phyloP scores from a whole-genome alignment of 2,888 invertebrate genomes.

The Brenthis ino region DNA sequence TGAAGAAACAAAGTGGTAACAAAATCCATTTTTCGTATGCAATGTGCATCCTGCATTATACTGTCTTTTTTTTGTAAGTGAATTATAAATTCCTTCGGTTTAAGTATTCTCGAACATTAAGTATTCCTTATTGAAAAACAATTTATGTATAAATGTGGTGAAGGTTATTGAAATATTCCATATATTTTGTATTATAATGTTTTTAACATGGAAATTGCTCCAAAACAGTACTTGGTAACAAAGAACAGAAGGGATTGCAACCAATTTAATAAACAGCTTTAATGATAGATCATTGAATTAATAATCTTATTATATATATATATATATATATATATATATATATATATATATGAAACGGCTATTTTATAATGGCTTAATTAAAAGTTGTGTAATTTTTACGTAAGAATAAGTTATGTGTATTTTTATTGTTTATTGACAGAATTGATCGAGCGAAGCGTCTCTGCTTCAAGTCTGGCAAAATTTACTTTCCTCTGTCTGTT shows the following conservation, averaged over 20 bases:
- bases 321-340: too few species aligned
- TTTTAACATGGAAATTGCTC: neutral
- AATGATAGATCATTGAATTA: too few species aligned
- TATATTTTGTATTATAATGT: constrained; percentile 5
- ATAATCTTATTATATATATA: too few species aligned
- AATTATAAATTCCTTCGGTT: constrained; percentile 18
- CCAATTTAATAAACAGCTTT: too few species aligned
- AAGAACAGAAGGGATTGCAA: neutral
- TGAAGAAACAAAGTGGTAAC: neutral
- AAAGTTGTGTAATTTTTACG: too few species aligned
- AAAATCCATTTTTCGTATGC: neutral
- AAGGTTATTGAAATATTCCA: constrained; percentile 12
- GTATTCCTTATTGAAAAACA: neutral
- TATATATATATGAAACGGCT: too few species aligned
- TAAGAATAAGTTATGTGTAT: too few species aligned
- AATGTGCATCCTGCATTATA: constrained; percentile 7
- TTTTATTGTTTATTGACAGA: too few species aligned
- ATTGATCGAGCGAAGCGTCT: too few species aligned
- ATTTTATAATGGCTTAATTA: too few species aligned
- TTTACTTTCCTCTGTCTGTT: too few species aligned
- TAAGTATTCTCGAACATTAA: constrained; percentile 5
- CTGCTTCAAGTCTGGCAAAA: too few species aligned
- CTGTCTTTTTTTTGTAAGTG: constrained; percentile 7
- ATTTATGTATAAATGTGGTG: constrained; percentile 4
- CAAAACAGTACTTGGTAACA: constrained; percentile 7